Base-by-base conservation (phyloP, 2,888 invertebrate species). In the Cistogaster globosa region DNA sequence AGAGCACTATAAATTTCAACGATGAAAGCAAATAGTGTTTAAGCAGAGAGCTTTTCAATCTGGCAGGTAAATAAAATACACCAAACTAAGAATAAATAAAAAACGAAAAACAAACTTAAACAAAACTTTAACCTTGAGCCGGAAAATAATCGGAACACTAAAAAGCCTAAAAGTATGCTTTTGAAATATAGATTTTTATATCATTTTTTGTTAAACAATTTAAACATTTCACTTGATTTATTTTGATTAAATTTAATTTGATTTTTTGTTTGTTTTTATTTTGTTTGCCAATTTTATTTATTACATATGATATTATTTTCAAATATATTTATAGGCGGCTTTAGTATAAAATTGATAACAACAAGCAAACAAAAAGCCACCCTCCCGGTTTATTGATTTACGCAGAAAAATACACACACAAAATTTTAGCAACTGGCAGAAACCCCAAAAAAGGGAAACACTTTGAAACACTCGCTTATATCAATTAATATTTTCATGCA, bases 301-400 rank as follows among this genome's bases (percentile, higher is more conserved):
- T 12, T 11, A 12, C n/a, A n/a, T n/a, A n/a, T n/a, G n/a, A n/a
- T 12, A 1, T 22, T 11, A 18, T 80, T 60, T 53, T 83, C 8
- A 79, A 77, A 20, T 72, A 72, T 72, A 83, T 77, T 77, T 81
- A 32, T 62, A 82, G 74, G 77, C 85, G 82, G 79, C 69, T 58
- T 55, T 57, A 55, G 32, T 9, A 60, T 20, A 26, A 53, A 53
- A 26, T 51, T 38, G 53, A 18, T 22, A 80, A 67, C 22, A 16
- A 71, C 51, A 53, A 53, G 18, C 7, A 53, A 18, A 5, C 42
- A 68, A 75, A 71, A 83, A 82, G 63, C 84, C 86, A 86, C 86
- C 86, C 84, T 83, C 84, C 82, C 82, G 86, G 84, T 86, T 82
- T 85, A 86, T 86, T 86, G 86, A 86, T 86, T 86, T 84, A 86